Conservation (phyloP, 1,140 invertebrate genomes). For the Pogonomyrmex californicus region DNA sequence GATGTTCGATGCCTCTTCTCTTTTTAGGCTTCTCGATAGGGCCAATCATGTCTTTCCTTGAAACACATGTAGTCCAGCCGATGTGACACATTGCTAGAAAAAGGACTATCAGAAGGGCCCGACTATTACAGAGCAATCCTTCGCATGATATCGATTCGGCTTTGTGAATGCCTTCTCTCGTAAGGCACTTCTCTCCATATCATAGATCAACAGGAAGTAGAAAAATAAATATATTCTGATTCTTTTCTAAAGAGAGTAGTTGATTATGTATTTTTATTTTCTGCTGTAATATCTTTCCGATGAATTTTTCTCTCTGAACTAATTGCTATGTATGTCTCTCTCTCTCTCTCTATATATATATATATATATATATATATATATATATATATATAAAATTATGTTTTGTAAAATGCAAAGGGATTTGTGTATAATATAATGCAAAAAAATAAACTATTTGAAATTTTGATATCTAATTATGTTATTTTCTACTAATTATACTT, state of each 20-base stretch:
- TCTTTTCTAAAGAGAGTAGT: not conserved
- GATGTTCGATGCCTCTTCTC: conserved; percentile 47
- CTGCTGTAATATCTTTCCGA: conserved; percentile 15
- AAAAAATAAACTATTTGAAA: not conserved
- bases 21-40: conserved; percentile 34
- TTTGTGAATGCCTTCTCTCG: conserved; percentile 38
- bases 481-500: not conserved
- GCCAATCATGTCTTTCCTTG: conserved; percentile 33
- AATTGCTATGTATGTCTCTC: not conserved
- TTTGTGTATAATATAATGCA: not conserved
- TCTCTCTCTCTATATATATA: too few relatives aligned
- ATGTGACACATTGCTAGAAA: conserved; percentile 57
- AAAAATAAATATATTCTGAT: conserved; percentile 34
- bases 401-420: not conserved
- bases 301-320: not conserved
- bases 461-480: conserved; percentile 1
- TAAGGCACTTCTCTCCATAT: conserved; percentile 31
- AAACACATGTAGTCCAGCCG: conserved; percentile 65
- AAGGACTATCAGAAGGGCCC: conserved; percentile 45
- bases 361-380: too few relatives aligned
- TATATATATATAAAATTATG: not conserved
- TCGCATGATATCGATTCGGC: conserved; percentile 57
- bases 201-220: conserved; percentile 12
- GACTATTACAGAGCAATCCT: conserved; percentile 70
- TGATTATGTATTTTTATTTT: conserved; percentile 14